A percentile compares a stretch with the other conserved stretches of the same genome.
Evolutionary conservation across 2,888 invertebrate species (phyloP).

Genomic region (Amorpha juglandis): DNA sequence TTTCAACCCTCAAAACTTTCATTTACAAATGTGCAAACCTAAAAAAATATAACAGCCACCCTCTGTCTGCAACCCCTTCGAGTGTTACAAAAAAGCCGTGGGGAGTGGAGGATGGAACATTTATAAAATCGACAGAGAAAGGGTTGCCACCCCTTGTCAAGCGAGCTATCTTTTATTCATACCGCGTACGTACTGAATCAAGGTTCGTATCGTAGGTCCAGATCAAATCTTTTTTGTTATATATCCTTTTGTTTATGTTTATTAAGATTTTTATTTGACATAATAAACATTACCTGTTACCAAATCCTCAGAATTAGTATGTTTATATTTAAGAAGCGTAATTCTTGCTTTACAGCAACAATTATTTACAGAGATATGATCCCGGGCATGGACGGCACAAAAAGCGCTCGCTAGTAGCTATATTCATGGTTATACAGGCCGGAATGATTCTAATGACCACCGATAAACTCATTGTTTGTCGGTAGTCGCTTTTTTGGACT

Average conservation of each 20-base stretch:
- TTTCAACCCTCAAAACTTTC: neutral
- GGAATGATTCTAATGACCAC: no score
- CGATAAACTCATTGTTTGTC: no score
- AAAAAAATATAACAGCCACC: slow-evolving; percentile 25
- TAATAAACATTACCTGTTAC: neutral
- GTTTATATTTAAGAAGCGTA: no score
- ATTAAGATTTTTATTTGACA: slow-evolving; percentile 6
- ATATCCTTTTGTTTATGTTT: slow-evolving; percentile 48
- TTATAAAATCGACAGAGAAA: slow-evolving; percentile 72
- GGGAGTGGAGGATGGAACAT: slow-evolving; percentile 55
- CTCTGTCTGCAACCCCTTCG: slow-evolving; percentile 55
- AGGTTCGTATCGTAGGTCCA: slow-evolving; percentile 57
- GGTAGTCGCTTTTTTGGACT: no score
- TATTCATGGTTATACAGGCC: no score
- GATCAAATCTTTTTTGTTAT: slow-evolving; percentile 67
- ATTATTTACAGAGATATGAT: no score
- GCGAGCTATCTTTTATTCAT: slow-evolving; percentile 79
- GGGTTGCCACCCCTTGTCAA: slow-evolving; percentile 61
- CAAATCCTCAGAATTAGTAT: no score
- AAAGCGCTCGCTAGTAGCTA: no score
- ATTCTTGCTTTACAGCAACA: no score
- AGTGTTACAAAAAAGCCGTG: slow-evolving; percentile 67
- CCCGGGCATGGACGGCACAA: no score
- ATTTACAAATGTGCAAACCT: slow-evolving; percentile 27
- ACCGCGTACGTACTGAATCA: slow-evolving; percentile 65